Evolutionary conservation across 2,797 vertebrate species (phyloP).

Genomic region (Molossus alvarezi): DNA sequence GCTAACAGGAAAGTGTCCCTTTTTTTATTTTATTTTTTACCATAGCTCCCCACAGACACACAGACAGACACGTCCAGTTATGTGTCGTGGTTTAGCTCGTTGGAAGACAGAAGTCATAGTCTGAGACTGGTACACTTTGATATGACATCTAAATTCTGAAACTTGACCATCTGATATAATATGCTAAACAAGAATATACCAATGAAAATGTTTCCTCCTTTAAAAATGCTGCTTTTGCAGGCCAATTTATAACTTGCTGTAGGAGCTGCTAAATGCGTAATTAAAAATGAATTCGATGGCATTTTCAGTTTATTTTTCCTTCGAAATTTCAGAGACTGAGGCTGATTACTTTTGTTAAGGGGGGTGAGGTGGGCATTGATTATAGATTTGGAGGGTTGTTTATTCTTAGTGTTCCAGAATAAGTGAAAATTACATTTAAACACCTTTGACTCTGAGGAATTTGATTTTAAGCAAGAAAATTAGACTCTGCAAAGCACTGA

Average conservation of each 20-base stretch:
- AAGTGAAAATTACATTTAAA: constrained; percentile 71
- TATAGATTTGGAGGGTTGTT: constrained; percentile 69
- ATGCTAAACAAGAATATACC: constrained; percentile 59
- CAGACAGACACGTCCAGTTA: not conserved
- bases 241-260: constrained; percentile 72
- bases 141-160: constrained; percentile 69
- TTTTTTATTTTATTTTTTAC: not conserved
- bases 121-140: constrained; percentile 20
- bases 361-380: not conserved
- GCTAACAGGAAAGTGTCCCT: not conserved
- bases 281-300: constrained; percentile 72
- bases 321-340: constrained; percentile 71
- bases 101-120: constrained; percentile 65
- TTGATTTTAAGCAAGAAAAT: constrained; percentile 70
- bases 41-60: not conserved
- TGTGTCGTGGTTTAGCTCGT: not conserved
- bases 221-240: constrained; percentile 68
- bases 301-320: constrained; percentile 56
- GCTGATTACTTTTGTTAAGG: not conserved
- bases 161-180: constrained; percentile 65
- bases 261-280: constrained; percentile 76
- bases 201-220: constrained; percentile 74
- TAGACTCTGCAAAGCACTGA: constrained; percentile 27
- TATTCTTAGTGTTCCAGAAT: constrained; percentile 68
- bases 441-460: constrained; percentile 56